Percentiles rank a stretch among this genome's conserved stretches.
These are phyloP conservation scores for Rachycentron canadum DNA, from an alignment of 2,797 vertebrate genomes.

Conservation along the genomic window DNA sequence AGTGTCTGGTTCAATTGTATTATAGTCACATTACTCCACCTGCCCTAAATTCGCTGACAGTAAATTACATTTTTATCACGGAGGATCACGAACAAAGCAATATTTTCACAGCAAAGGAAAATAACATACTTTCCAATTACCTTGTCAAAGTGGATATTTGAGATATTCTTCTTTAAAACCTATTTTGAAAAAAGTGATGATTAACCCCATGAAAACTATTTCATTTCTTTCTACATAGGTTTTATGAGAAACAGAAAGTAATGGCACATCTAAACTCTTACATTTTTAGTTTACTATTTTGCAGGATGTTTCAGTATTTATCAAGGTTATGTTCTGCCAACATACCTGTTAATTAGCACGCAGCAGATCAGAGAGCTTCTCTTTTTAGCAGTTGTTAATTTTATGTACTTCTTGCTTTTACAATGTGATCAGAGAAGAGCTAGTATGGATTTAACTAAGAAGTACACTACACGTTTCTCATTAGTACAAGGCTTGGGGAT, in stretches of 20 bases:
- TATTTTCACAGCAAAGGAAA: background rate
- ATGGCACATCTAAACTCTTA: too few species aligned
- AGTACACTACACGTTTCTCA: background rate
- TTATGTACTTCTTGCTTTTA: background rate
- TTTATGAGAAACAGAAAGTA: background rate
- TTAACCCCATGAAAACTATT: background rate
- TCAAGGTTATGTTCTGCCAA: background rate
- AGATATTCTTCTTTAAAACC: background rate
- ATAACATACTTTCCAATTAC: background rate
- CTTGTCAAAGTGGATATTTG: background rate
- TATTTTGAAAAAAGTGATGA: background rate
- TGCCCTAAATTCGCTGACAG: background rate
- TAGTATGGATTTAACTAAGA: slow-evolving; percentile 12
- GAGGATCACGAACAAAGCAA: background rate
- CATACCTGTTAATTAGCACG: background rate
- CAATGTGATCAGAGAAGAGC: background rate
- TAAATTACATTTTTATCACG: background rate
- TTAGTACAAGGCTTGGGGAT: too few species aligned
- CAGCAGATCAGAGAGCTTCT: background rate
- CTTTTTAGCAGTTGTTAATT: background rate
- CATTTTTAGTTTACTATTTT: background rate
- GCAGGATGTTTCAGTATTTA: background rate
- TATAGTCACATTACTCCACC: background rate
- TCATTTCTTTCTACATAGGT: background rate
- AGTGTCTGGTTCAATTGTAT: background rate